Conservation (phyloP, 2,797 vertebrate species). For the Falco novaeseelandiae region DNA sequence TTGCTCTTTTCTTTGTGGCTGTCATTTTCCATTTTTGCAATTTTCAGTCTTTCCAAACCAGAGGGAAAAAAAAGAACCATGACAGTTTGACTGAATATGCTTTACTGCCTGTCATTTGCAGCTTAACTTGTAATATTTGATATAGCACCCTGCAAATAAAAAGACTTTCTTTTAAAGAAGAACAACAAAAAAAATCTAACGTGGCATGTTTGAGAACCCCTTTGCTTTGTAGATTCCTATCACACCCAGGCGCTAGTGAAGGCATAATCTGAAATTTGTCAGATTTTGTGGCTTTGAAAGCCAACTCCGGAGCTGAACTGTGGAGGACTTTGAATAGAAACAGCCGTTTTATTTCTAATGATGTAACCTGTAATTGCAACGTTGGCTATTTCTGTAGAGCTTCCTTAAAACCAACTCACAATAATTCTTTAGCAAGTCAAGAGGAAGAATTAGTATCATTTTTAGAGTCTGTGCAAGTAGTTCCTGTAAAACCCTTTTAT, state of each 20-base stretch:
- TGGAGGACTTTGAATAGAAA: background rate
- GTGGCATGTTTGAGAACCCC: background rate
- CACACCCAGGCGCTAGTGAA: background rate
- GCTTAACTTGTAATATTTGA: background rate
- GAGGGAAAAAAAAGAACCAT: conserved; percentile 44
- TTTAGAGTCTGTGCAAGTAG: conserved; percentile 3
- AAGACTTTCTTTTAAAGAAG: background rate
- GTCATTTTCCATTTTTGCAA: background rate
- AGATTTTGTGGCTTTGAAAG: conserved; percentile 10
- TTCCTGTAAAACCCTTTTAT: conserved; percentile 44
- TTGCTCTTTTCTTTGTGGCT: conserved; percentile 29
- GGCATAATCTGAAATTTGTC: background rate
- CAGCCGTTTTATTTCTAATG: background rate
- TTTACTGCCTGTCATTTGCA: background rate
- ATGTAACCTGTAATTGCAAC: background rate
- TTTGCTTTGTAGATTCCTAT: background rate
- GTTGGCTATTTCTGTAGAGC: background rate
- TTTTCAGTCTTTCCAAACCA: conserved; percentile 18
- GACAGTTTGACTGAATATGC: background rate
- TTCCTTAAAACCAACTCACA: conserved; percentile 1
- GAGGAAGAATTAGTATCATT: background rate
- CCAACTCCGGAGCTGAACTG: background rate
- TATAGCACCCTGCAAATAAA: background rate
- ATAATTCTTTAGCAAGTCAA: conserved; percentile 6
- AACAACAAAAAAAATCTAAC: background rate